Percentiles rank a stretch among this genome's conserved stretches.
Conservation (phyloP, 2,888 invertebrate genomes). For the Plebejus argus region DNA sequence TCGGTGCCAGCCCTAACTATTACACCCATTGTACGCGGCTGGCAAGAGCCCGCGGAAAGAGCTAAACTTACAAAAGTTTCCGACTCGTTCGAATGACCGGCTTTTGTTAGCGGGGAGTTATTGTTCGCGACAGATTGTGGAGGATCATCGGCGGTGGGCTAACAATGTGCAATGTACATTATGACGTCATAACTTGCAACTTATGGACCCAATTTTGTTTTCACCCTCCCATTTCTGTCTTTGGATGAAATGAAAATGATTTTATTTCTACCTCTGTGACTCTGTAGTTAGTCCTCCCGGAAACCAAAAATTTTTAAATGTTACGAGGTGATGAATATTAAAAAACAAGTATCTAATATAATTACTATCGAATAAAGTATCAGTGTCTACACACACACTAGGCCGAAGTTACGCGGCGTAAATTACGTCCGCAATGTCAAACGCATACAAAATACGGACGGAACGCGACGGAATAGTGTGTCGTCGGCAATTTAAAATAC, state of each 20-base stretch:
- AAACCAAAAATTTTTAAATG: too few species aligned
- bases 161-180: slow-evolving; percentile 37
- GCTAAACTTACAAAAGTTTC: slow-evolving; percentile 80
- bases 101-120: slow-evolving; percentile 79
- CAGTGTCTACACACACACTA: too few species aligned
- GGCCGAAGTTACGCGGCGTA: too few species aligned
- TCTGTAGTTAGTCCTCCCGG: too few species aligned
- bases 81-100: slow-evolving; percentile 79
- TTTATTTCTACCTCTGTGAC: too few species aligned
- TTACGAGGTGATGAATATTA: too few species aligned
- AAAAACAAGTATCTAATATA: too few species aligned
- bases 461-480: too few species aligned
- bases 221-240: neutral
- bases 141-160: slow-evolving; percentile 68
- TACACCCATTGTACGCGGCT: slow-evolving; percentile 73
- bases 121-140: slow-evolving; percentile 79
- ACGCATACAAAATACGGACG: too few species aligned
- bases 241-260: neutral
- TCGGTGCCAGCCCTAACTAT: slow-evolving; percentile 77
- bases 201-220: neutral
- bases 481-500: too few species aligned
- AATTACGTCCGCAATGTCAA: too few species aligned
- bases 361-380: too few species aligned
- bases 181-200: slow-evolving; percentile 13
- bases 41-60: slow-evolving; percentile 75